Percentiles rank a stretch among this genome's conserved stretches.
Evolutionary conservation across 2,797 vertebrate genomes (phyloP).

Genomic region (Emys orbicularis): DNA sequence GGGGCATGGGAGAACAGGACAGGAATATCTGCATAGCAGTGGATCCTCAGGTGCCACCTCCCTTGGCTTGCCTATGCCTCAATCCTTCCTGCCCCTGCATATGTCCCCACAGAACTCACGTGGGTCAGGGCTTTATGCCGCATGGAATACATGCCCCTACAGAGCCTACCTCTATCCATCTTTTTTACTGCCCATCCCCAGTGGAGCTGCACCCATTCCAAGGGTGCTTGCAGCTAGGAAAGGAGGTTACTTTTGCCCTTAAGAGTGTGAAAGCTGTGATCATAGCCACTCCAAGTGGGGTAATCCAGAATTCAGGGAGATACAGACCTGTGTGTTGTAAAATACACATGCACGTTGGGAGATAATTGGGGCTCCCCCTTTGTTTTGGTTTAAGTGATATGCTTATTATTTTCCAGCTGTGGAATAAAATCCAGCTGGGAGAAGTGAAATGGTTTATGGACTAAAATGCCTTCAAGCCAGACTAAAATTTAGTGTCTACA

Average conservation of each 20-base stretch:
- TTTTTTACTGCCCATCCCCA: background rate
- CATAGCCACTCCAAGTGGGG: background rate
- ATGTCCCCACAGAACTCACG: background rate
- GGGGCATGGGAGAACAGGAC: background rate
- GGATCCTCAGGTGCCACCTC: background rate
- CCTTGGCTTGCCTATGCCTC: background rate
- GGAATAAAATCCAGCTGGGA: conserved; percentile 55
- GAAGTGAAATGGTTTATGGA: conserved; percentile 51
- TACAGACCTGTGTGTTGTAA: background rate
- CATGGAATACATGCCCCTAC: background rate
- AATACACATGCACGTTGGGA: background rate
- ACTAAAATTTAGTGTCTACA: background rate
- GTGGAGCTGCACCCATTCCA: background rate
- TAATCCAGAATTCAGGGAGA: conserved; percentile 1
- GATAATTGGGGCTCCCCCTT: conserved; percentile 14
- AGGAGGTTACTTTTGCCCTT: background rate
- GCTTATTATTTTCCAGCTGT: conserved; percentile 65
- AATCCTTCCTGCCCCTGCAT: background rate
- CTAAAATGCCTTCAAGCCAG: conserved; percentile 39
- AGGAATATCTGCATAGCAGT: background rate
- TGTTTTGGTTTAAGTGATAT: background rate
- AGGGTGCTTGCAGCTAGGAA: background rate
- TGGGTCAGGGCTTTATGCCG: background rate
- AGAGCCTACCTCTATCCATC: background rate
- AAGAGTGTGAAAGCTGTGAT: accelerated